Base-by-base conservation (phyloP, 1,140 invertebrate genomes). In the Leptinotarsa lineolata region DNA sequence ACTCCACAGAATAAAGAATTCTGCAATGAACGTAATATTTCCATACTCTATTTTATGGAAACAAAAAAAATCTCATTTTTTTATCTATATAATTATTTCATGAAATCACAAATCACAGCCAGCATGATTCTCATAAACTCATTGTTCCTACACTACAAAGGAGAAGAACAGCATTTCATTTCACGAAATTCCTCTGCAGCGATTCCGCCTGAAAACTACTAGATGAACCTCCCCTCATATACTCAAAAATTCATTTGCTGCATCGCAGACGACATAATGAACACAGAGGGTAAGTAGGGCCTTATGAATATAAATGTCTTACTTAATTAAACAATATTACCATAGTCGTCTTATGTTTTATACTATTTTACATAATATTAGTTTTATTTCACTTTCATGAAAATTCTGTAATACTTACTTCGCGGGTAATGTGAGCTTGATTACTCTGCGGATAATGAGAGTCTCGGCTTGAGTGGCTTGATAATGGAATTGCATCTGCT, bases 291-390 rank as follows among this genome's bases (percentile, higher is more conserved):
- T 54, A 54, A 54, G 16, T 54, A 54, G 48, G 48, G 48, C 48
- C 48, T 54, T 54, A 54, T 54, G 48, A 54, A 54, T 54, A 54
- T 54, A 54, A 54, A 54, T 54, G 48, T 54, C 48, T 54, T 54
- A 54, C 48, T 54, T 54, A 54, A 54, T 54, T 54, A 54, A 54
- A 54, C 48, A 15, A 8, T 54, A 54, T 54, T 54, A 54, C 48
- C 48, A n/a, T 54, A 54, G 48, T n/a, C 48, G 48, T 54, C 48
- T 54, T 54, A 54, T 54, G 48, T 54, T 54, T 54, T 54, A n/a
- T 54, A 54, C 48, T 54, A 54, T 54, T 54, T 54, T 54, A 18
- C 48, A 54, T 54, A 54, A 54, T 54, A 54, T 54, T 54, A 54
- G 48, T 54, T 54, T 54, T 54, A 54, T 54, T 54, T 54, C 48